A percentile compares a stretch with the other conserved stretches of the same genome.
Evolutionary conservation across 2,888 invertebrate species (phyloP).

Genomic region (Meteorus cinctellus): DNA sequence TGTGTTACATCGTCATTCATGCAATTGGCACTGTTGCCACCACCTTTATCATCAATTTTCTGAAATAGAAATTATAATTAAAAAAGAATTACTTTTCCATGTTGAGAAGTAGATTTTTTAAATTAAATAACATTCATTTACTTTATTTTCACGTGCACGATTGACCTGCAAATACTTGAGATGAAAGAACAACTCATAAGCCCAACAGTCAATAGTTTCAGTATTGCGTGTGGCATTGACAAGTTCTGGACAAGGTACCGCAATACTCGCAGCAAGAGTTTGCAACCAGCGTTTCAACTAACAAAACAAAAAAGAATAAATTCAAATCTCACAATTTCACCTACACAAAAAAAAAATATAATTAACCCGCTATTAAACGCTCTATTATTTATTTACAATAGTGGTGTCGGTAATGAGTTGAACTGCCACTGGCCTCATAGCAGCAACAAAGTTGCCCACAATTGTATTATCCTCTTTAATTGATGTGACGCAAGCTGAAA

Average conservation of each 20-base stretch:
- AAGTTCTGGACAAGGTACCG: conserved; percentile 55
- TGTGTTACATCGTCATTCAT: conserved; percentile 58
- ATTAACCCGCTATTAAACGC: background rate
- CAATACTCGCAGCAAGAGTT: conserved; percentile 52
- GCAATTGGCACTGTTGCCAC: background rate
- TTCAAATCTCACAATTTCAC: background rate
- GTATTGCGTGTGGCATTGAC: conserved; percentile 60
- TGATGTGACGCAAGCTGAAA: conserved; percentile 52
- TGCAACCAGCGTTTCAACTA: conserved; percentile 68
- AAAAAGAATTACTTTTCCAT: too few species aligned
- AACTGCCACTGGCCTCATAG: conserved; percentile 62
- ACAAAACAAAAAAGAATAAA: conserved; percentile 31
- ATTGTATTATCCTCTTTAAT: conserved; percentile 56
- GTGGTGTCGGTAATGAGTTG: conserved; percentile 66
- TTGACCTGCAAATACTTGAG: conserved; percentile 64
- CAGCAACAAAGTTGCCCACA: conserved; percentile 59
- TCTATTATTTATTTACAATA: conserved; percentile 56
- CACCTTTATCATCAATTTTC: conserved; percentile 41
- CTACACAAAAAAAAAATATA: background rate
- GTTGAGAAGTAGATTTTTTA: too few species aligned
- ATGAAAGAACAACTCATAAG: conserved; percentile 68
- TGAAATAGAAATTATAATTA: conserved; percentile 14
- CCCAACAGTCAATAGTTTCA: conserved; percentile 68
- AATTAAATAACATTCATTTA: conserved; percentile 43
- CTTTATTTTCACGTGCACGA: conserved; percentile 58